phyloP scores from a whole-genome alignment of 2,797 vertebrate genomes.

The Scarus forsteni region DNA sequence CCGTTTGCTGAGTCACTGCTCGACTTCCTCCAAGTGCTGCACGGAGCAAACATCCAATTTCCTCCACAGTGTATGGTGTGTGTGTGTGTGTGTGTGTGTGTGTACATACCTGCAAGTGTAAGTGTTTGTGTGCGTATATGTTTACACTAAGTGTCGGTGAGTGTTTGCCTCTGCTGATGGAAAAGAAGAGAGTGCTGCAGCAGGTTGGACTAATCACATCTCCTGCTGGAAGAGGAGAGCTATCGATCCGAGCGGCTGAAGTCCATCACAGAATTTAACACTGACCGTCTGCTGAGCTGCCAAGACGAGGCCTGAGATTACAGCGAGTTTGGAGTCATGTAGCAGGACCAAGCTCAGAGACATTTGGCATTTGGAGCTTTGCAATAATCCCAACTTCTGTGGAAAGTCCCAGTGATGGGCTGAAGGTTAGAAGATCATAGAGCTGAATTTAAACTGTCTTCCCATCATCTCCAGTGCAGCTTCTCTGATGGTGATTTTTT shows the following conservation, averaged over 20 bases:
- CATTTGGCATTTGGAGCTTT: not conserved
- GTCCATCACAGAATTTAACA: slow-evolving; percentile 43
- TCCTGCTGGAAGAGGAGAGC: slow-evolving; percentile 35
- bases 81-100: not conserved
- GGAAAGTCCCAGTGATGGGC: not conserved
- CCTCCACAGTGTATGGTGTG: slow-evolving; percentile 9
- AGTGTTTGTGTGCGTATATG: slow-evolving; percentile 24
- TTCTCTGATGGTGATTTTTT: no score
- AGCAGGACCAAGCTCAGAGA: slow-evolving; percentile 11
- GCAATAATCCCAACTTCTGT: no score
- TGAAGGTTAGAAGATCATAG: not conserved
- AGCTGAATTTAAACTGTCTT: not conserved
- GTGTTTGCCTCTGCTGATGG: slow-evolving; percentile 55
- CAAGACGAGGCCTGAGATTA: slow-evolving; percentile 8
- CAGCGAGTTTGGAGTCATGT: slow-evolving; percentile 22
- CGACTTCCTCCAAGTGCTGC: slow-evolving; percentile 45
- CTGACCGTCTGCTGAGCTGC: not conserved
- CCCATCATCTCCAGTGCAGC: not conserved
- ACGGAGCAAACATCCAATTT: slow-evolving; percentile 39
- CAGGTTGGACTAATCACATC: slow-evolving; percentile 57
- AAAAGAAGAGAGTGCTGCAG: slow-evolving; percentile 34
- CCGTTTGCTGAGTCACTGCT: slow-evolving; percentile 64
- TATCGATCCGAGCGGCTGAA: slow-evolving; percentile 56
- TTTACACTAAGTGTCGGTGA: slow-evolving; percentile 40
- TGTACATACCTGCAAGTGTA: slow-evolving; percentile 27